These are phyloP conservation scores for Mythimna pallens DNA, from an alignment of 2,888 invertebrate species.

Conservation along the genomic window DNA sequence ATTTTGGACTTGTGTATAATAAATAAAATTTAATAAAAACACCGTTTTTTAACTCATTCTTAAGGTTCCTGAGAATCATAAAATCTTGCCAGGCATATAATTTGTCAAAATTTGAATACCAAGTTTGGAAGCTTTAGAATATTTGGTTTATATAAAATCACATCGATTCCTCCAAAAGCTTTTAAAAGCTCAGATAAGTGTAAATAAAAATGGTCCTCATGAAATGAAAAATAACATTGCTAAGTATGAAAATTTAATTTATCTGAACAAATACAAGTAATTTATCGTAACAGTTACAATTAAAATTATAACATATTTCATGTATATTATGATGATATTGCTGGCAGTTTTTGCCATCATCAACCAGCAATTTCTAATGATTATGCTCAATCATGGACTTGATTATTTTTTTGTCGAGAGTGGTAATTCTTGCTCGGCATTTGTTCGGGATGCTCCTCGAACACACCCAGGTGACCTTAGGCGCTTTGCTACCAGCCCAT, in stretches of 20 bases:
- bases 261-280: too few species aligned
- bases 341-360: background rate
- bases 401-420: background rate
- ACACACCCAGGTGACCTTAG: slow-evolving; percentile 65
- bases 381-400: slow-evolving; percentile 1
- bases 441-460: background rate
- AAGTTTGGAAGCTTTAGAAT: background rate
- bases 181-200: background rate
- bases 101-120: too few species aligned
- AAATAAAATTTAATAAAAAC: too few species aligned
- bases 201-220: background rate
- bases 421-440: slow-evolving; percentile 18
- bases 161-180: background rate
- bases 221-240: background rate
- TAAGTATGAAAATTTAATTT: too few species aligned
- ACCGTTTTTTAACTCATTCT: too few species aligned
- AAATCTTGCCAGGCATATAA: too few species aligned
- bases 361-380: slow-evolving; percentile 2
- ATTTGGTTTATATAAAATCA: background rate
- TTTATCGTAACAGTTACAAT: too few species aligned
- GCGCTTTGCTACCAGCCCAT: slow-evolving; percentile 54
- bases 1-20: too few species aligned
- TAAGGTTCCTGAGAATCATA: too few species aligned
- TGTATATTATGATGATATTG: background rate
- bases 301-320: too few species aligned